Base-by-base conservation (phyloP, 2,888 invertebrate genomes). In the Fabriciana adippe region DNA sequence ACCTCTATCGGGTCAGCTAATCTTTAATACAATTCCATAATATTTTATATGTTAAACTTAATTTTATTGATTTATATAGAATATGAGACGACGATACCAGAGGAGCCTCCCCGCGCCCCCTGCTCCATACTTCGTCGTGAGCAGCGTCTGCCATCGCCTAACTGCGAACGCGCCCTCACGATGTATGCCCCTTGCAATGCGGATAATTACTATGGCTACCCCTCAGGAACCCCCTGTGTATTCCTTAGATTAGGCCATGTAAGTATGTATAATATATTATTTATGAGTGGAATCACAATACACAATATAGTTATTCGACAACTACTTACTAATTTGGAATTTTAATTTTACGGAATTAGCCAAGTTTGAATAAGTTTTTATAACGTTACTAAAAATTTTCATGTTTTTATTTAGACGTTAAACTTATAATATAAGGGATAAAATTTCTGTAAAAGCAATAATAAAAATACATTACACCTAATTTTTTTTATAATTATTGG, bases 191-290 rank as follows among this genome's bases (percentile, higher is more conserved):
- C 94, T 0, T 97, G 96, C 84, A 95, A 94, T 16, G 93, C 93
- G 64, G 95, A 95, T 74, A 93, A 95, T 72, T 93, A 93, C 77
- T 97, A 94, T 80, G 97, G 96, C 13, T 97, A 95, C 82, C 93
- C 94, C 64, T 91, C 92, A 56, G 96, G 96, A 2, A 93, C 89
- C 72, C 97, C 97, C 0, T 97, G 97, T 81, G 93, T 97, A 66
- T 94, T 97, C 77, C 91, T 97, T 64, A 95, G 97, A 75, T 87
- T 97, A 47, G 96, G 96, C 77, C 95, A 95, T 69, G 92, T 92
- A 66, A 83, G 87, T 79, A 11, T 11, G 86, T 79, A 2, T 41
- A 21, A 48, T 35, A 26, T 35, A 35, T n/a, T 35, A 3, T n/a
- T 14, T 4, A 18, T 11, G 6, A 55, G 26, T 55, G n/a, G n/a